Base-by-base conservation (phyloP, 37 sponge, comb jelly and placozoan genomes). In the Spongia lamella region DNA sequence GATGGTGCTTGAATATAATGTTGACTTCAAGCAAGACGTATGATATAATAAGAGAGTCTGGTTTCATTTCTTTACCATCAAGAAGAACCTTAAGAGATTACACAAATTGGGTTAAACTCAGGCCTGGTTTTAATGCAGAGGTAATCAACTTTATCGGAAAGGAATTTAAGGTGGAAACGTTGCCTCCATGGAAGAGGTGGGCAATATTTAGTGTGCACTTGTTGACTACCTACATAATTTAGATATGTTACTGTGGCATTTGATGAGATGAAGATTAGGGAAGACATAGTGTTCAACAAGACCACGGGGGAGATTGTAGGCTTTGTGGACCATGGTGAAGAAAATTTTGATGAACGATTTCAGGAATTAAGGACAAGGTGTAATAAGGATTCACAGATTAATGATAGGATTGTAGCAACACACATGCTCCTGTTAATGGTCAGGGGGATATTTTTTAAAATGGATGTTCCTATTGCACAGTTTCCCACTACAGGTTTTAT, bases 191-290 rank as follows among this genome's bases (percentile, higher is more conserved):
- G n/a, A n/a, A n/a, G n/a, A n/a, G n/a, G n/a, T n/a, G n/a, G n/a
- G n/a, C n/a, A n/a, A n/a, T n/a, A 65, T 65, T 32, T 40, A 65
- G 11, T 15, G 17, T 16, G 66, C 31, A 9, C 39, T 65, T 9
- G 6, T 65, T 7, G 66, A 65, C 13, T 37, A 65, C 37, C 66
- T 65, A 16, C 19, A 15, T 9, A 21, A 29, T 17, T 16, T 11
- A 65, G 21, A 40, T 65, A n/a, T 65, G 66, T 65, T 16, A 21
- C 20, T 7, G 52, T 68, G 9, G 38, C 21, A 9, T 68, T 68
- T 43, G 71, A 70, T 70, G 71, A 70, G 7, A 70, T 70, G 71
- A 49, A 70, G 30, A 26, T 70, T 21, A 70, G 53, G 31, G 54
- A 70, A 51, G 71, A 39, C 22, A 32, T 70, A 0, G 71, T 70